Base-by-base conservation (phyloP, 1,140 invertebrate genomes). In the Onthophagus taurus region DNA sequence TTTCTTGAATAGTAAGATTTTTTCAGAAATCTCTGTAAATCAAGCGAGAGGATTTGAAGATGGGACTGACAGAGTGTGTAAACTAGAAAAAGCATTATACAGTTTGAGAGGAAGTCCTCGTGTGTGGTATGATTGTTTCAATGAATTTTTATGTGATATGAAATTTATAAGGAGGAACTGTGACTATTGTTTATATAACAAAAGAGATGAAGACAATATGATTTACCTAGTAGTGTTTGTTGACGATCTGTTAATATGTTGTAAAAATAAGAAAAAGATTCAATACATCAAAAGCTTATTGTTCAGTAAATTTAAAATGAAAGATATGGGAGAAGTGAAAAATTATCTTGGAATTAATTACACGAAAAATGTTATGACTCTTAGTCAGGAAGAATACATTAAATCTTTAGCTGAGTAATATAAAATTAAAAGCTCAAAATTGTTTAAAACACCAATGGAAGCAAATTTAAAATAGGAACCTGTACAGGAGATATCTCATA, bases 381-480 rank as follows among this genome's bases (percentile, higher is more conserved):
- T 50, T 30, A 43, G 30, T 31, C 51, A 50, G 33, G 44, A 3
- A 16, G 33, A 31, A 16, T 50, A 50, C 16, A 47, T 50, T 13
- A 35, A 37, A 39, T 47, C 41, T 11, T 43, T 39, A 33, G 45
- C 30, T 11, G 17, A 39, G 35, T 31, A 33, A 13, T 50, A 44
- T 42, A 30, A 41, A 26, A 6, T 50, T 17, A 13, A 38, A 57
- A 57, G 64, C 21, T 17, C 31, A n/a, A 50, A 44, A 44, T 37
- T 44, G 18, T 44, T 33, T 43, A 34, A 41, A 8, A 69, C 61
- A 39, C 64, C 66, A 20, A 66, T 67, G 60, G 65, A 67, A 58
- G 51, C 45, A 42, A 66, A 67, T 49, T 59, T 67, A 45, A 66
- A 65, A 58, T 44, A 59, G 54, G 48, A 63, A 50, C 31, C 29